Base-by-base conservation (phyloP, 2,113 vertebrate genomes). In the Peromyscus maniculatus region DNA sequence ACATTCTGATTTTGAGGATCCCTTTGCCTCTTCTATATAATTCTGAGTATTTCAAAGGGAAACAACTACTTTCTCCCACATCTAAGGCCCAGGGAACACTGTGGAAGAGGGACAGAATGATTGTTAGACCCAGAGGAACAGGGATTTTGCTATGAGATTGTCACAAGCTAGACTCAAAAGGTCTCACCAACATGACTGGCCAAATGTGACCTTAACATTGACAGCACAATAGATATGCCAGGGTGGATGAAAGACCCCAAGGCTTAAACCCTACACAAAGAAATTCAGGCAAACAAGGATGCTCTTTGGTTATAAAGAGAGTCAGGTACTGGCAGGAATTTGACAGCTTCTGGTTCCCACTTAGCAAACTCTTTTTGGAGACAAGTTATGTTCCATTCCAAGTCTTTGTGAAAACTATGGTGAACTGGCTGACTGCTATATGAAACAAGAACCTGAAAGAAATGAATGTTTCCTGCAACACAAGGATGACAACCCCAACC, bases 361-460 rank as follows among this genome's bases (percentile, higher is more conserved):
- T 43, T 43, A 43, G 39, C 39, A 43, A 43, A 43, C 39, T 43
- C 39, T 43, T 43, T 43, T 43, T 43, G 39, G 39, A 43, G 39
- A 43, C 39, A 43, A 43, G 39, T 43, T 43, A 39, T 99, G 99
- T 89, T 57, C 96, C n/a, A 10, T 98, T 0, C 92, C 97, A 0
- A 72, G 62, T 22, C 94, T 98, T 3, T 82, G 94, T 0, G 97
- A 98, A 0, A 79, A 62, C 0, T 98, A 99, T 0, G 98, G 97
- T 0, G 87, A 43, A 0, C 72, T 98, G 96, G 98, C 97, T 0
- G 98, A 98, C 79, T 99, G 99, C 97, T 99, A 99, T 2, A 2
- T 0, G 0, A 99, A 98, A n/a, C 2, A 95, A 19, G 99, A 99
- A 0, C 97, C 98, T 0, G 98, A 98, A 3, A 98, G 98, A n/a